phyloP scores from a whole-genome alignment of 2,888 invertebrate species.

The Cryptops parisi region DNA sequence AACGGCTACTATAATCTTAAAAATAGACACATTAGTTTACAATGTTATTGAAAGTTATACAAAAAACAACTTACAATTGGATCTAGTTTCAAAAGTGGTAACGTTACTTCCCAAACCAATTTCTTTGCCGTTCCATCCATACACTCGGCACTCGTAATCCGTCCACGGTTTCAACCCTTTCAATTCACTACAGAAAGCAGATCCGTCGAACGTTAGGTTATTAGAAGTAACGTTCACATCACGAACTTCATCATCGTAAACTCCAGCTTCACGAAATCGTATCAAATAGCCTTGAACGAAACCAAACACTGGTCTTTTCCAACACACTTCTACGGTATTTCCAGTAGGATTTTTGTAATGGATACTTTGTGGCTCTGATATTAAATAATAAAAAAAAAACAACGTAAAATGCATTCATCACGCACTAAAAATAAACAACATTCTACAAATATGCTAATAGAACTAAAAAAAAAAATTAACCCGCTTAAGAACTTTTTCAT shows the following conservation, averaged over 20 bases:
- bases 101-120: conserved; percentile 17
- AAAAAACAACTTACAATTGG: conserved; percentile 22
- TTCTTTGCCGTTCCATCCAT: conserved; percentile 19
- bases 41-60: too few species aligned
- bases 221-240: conserved; percentile 2
- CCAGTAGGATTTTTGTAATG: conserved; percentile 6
- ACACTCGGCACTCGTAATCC: conserved; percentile 16
- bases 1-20: too few species aligned
- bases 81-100: conserved; percentile 14
- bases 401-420: too few species aligned
- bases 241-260: background rate
- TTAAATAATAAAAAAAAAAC: background rate
- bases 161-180: conserved; percentile 13
- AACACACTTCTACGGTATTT: conserved; percentile 8
- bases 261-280: conserved; percentile 1
- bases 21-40: too few species aligned
- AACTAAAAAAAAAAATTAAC: too few species aligned
- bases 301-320: conserved; percentile 6
- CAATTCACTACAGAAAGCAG: conserved; percentile 12
- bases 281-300: conserved; percentile 7
- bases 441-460: too few species aligned
- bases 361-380: conserved; percentile 16
- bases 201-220: conserved; percentile 8
- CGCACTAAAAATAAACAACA: too few species aligned
- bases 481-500: too few species aligned